Percentiles rank a stretch among this genome's conserved stretches.
These are phyloP conservation scores for Pinctada fucata DNA, from an alignment of 2,888 invertebrate genomes.

Conservation along the genomic window DNA sequence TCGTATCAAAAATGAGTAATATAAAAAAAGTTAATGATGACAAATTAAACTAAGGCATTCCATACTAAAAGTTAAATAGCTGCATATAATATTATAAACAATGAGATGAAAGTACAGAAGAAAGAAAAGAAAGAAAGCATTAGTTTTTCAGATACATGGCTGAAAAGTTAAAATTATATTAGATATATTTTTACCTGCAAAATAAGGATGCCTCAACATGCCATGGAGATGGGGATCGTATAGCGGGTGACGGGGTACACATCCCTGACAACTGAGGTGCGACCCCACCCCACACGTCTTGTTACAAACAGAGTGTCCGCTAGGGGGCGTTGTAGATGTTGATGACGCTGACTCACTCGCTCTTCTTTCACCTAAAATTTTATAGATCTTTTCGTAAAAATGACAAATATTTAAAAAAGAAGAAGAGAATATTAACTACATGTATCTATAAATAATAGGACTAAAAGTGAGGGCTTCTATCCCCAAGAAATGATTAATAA, in stretches of 20 bases:
- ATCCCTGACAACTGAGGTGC: constrained; percentile 58
- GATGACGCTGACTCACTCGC: neutral
- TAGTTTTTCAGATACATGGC: no score
- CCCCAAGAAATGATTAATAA: no score
- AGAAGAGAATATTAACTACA: neutral
- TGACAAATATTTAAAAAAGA: neutral
- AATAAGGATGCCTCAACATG: constrained; percentile 68
- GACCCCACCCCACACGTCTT: constrained; percentile 50
- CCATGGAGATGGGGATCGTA: constrained; percentile 67
- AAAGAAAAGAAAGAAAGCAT: no score
- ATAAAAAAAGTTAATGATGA: no score
- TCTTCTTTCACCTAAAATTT: constrained; percentile 12
- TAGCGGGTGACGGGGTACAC: constrained; percentile 60
- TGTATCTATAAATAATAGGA: no score
- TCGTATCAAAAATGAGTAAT: no score
- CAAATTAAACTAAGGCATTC: no score
- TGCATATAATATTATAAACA: no score
- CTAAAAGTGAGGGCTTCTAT: neutral
- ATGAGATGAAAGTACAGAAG: no score
- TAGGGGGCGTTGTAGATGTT: constrained; percentile 30
- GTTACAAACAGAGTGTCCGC: constrained; percentile 32
- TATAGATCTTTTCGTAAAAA: neutral
- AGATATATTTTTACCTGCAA: constrained; percentile 57
- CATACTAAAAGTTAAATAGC: no score
- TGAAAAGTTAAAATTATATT: no score